Evolutionary conservation across 2,113 vertebrate genomes (phyloP), one percentile per base, ranked within the genome.

Genomic region (Phoenicopterus ruber): DNA sequence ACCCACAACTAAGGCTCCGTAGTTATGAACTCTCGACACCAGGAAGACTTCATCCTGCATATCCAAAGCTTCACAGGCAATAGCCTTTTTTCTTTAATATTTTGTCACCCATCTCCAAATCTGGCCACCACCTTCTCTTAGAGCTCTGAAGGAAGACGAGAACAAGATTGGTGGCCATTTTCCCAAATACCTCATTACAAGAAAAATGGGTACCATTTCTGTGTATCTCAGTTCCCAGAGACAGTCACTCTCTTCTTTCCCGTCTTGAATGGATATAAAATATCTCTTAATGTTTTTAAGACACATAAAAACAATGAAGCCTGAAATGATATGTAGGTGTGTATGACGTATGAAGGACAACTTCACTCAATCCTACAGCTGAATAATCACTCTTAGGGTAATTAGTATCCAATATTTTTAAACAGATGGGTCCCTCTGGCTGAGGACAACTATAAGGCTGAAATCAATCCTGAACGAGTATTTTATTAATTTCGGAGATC

Each of bases 381-480:
- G 79, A 96, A 73, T 93, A 96, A 34, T 8, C 34, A 90, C 91
- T 96, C 90, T 58, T 50, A 49, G 87, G 94, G 90, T 97, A 98
- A 98, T 98, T 98, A 98, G 94, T 61, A 96, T 94, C 97, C 88
- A 96, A 96, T 97, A 95, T 96, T 97, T 98, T 97, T 94, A 94
- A 98, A 97, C 95, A 98, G 97, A 98, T 97, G 74, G 89, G 92
- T 97, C 97, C 98, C 97, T 89, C 95, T 28, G 96, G 97, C 96
- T 97, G 96, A 96, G 84, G 96, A 95, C 97, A 98, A 79, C 94
- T 76, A 22, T 78, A 58, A 86, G 96, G 92, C 95, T 96, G 97
- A 98, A 98, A 98, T 98, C 97, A 98, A 98, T 98, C 95, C 97
- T 95, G 95, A 96, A 94, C 97, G 87, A 97, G 97, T 81, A 65